Evolutionary conservation across 1,140 invertebrate genomes (phyloP).

Genomic region (Drosophila auraria): DNA sequence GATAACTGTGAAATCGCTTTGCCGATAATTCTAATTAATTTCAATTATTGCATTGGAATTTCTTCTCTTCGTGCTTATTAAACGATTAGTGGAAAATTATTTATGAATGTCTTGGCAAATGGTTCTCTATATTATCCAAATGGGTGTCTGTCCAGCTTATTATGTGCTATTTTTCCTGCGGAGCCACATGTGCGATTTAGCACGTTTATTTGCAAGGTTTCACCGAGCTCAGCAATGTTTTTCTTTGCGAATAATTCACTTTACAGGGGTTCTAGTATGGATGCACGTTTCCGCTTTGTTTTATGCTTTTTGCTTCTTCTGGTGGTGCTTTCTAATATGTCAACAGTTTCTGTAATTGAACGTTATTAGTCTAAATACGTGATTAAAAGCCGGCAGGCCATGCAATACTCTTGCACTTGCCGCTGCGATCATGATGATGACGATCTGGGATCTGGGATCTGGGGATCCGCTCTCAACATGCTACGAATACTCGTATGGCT

Average conservation of each 20-base stretch:
- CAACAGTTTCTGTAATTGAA: slow-evolving; percentile 63
- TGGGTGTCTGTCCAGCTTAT: not conserved
- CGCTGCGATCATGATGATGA: slow-evolving; percentile 16
- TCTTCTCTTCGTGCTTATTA: slow-evolving; percentile 9
- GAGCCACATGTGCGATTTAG: slow-evolving; percentile 14
- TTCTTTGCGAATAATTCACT: slow-evolving; percentile 14
- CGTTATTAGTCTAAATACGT: slow-evolving; percentile 69
- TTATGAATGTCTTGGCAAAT: slow-evolving; percentile 3
- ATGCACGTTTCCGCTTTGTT: slow-evolving; percentile 48
- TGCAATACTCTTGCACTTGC: slow-evolving; percentile 46
- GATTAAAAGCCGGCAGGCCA: slow-evolving; percentile 58
- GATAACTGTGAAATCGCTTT: slow-evolving; percentile 4
- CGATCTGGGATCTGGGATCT: slow-evolving; percentile 10
- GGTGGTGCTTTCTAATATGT: slow-evolving; percentile 60
- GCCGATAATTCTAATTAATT: slow-evolving; percentile 9
- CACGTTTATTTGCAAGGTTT: slow-evolving; percentile 11
- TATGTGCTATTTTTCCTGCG: slow-evolving; percentile 21
- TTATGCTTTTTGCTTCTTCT: slow-evolving; percentile 33
- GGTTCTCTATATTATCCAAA: not conserved
- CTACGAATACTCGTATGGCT: slow-evolving; percentile 21
- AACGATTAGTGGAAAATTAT: slow-evolving; percentile 3
- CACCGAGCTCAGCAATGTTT: not conserved
- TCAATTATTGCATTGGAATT: slow-evolving; percentile 1
- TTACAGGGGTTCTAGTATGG: slow-evolving; percentile 13
- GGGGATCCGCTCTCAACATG: slow-evolving; percentile 28